Evolutionary conservation across 2,888 invertebrate species (phyloP).

Genomic region (Folsomia manolachei): DNA sequence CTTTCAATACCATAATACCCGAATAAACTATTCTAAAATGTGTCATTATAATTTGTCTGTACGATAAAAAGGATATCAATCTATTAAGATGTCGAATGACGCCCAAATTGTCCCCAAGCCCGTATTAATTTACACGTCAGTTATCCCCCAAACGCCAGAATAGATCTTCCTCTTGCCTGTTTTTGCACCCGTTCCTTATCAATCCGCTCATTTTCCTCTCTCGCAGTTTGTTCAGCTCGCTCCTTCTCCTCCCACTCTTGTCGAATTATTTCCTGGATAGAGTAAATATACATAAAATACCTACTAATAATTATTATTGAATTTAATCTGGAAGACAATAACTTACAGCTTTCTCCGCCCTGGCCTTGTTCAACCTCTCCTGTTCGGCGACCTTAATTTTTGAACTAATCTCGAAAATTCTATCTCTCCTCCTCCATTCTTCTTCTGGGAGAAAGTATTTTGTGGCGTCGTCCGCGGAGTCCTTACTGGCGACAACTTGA

Average conservation of each 20-base stretch:
- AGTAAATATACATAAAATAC: conserved; percentile 18
- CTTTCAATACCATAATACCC: neutral
- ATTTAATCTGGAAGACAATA: neutral
- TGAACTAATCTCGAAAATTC: conserved; percentile 21
- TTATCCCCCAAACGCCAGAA: neutral
- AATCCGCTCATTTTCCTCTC: conserved; percentile 57
- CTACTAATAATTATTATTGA: conserved; percentile 13
- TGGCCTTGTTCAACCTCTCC: conserved; percentile 21
- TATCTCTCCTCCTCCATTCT: conserved; percentile 39
- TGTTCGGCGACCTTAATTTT: conserved; percentile 33
- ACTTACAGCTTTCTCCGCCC: conserved; percentile 35
- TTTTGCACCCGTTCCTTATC: conserved; percentile 57
- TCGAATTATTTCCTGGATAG: conserved; percentile 53
- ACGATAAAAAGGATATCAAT: conserved; percentile 10
- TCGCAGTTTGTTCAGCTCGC: conserved; percentile 59
- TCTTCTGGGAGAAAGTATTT: conserved; percentile 28
- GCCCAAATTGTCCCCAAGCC: too few species aligned
- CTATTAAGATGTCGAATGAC: too few species aligned
- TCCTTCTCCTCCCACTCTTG: conserved; percentile 70
- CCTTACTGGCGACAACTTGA: neutral
- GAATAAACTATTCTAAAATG: neutral
- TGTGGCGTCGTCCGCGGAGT: neutral
- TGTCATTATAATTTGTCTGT: neutral
- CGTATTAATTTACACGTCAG: neutral
- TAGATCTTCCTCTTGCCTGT: conserved; percentile 42